These are phyloP conservation scores for Proteles cristata DNA, from an alignment of 2,113 vertebrate genomes.

Conservation along the genomic window DNA sequence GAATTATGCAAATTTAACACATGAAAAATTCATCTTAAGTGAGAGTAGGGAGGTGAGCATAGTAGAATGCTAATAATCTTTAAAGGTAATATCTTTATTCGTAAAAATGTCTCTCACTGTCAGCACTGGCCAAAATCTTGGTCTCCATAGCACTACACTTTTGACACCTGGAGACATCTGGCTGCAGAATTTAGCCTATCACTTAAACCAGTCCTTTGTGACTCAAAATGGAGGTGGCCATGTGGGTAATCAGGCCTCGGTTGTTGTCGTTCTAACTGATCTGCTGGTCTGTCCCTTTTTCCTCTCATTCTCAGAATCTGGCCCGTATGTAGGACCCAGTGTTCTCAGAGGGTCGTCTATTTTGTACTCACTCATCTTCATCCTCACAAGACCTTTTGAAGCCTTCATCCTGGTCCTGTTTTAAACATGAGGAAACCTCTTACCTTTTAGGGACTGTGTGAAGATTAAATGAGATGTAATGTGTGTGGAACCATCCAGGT, in stretches of 20 bases:
- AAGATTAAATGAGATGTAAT: neutral
- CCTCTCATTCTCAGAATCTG: neutral
- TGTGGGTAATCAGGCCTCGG: neutral
- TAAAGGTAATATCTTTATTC: slow-evolving; percentile 33
- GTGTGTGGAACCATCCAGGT: neutral
- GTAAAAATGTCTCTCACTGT: neutral
- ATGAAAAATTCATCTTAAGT: slow-evolving; percentile 65
- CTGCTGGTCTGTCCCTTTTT: neutral
- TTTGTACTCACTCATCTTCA: neutral
- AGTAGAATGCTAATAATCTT: slow-evolving; percentile 67
- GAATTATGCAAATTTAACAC: slow-evolving; percentile 53
- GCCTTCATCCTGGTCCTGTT: neutral
- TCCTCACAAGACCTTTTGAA: neutral
- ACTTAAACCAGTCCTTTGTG: neutral
- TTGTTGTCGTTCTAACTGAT: neutral
- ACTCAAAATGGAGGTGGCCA: neutral
- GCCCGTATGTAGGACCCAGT: neutral
- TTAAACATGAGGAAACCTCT: neutral
- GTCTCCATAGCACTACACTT: neutral
- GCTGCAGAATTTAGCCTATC: neutral
- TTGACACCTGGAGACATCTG: neutral
- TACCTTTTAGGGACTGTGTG: neutral
- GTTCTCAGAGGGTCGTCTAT: neutral
- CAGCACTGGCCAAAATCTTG: neutral
- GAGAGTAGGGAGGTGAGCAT: slow-evolving; percentile 39